phyloP scores from a whole-genome alignment of 2,797 vertebrate species.

The Chelonia mydas region DNA sequence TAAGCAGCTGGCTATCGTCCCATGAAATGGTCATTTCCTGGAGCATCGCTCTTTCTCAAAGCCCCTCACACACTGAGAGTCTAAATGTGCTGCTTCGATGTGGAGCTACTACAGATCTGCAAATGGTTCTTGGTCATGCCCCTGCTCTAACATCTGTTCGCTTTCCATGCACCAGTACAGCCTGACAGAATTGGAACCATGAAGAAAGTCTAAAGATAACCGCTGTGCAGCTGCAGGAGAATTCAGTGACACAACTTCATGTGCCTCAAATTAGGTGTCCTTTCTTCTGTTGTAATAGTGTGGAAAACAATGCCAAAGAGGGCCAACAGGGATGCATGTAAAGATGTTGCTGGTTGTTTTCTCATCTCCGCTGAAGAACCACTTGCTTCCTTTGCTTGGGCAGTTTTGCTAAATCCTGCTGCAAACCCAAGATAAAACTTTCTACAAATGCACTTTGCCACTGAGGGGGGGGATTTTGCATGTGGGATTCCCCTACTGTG shows the following conservation, averaged over 20 bases:
- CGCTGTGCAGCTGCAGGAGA: background rate
- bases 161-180: background rate
- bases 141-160: background rate
- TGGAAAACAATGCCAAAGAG: background rate
- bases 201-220: background rate
- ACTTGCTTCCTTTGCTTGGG: background rate
- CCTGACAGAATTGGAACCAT: too few relatives aligned
- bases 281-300: too few relatives aligned
- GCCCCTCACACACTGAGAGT: background rate
- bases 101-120: background rate
- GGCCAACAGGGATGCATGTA: background rate
- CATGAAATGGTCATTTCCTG: background rate
- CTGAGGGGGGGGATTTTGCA: background rate
- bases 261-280: background rate
- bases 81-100: background rate
- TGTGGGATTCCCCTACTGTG: background rate
- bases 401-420: background rate
- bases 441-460: background rate
- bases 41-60: background rate
- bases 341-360: background rate
- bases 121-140: background rate
- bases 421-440: background rate
- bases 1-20: background rate
- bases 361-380: background rate
- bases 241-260: background rate